phyloP scores from a whole-genome alignment of 2,888 invertebrate genomes.

The Drosophila conformis region DNA sequence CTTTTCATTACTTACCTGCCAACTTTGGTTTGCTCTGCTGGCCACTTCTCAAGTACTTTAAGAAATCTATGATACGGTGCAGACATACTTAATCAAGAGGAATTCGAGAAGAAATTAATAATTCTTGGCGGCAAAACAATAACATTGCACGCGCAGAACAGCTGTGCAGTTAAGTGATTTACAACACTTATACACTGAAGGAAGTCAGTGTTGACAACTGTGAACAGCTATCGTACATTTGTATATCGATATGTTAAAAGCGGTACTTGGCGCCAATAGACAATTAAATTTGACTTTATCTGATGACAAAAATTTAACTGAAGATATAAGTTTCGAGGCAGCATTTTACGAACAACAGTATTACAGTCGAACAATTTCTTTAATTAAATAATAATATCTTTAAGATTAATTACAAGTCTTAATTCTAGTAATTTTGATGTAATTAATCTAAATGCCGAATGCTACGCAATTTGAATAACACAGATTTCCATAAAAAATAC shows the following conservation, averaged over 20 bases:
- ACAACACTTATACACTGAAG: slow-evolving; percentile 13
- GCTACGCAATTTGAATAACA: neutral
- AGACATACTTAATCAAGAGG: slow-evolving; percentile 86
- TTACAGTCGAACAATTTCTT: neutral
- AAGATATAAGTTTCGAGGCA: neutral
- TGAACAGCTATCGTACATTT: slow-evolving; percentile 10
- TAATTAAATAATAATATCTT: neutral
- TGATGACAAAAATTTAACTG: neutral
- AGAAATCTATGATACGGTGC: slow-evolving; percentile 90
- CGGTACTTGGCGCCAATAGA: neutral
- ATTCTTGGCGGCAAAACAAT: slow-evolving; percentile 52
- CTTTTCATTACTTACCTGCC: slow-evolving; percentile 87
- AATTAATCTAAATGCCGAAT: neutral
- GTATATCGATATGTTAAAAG: slow-evolving; percentile 26
- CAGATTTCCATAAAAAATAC: neutral
- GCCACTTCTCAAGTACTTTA: slow-evolving; percentile 92
- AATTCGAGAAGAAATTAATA: slow-evolving; percentile 17
- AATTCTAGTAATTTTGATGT: neutral
- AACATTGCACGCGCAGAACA: slow-evolving; percentile 55
- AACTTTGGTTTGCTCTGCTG: slow-evolving; percentile 89
- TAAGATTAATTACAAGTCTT: neutral
- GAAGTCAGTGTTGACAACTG: slow-evolving; percentile 1
- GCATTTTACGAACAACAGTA: neutral
- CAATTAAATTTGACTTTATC: neutral
- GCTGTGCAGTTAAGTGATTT: slow-evolving; percentile 26